A percentile compares a stretch with the other conserved stretches of the same genome.
phyloP scores from a whole-genome alignment of 2,888 invertebrate species.

The Leucophora obtusa region DNA sequence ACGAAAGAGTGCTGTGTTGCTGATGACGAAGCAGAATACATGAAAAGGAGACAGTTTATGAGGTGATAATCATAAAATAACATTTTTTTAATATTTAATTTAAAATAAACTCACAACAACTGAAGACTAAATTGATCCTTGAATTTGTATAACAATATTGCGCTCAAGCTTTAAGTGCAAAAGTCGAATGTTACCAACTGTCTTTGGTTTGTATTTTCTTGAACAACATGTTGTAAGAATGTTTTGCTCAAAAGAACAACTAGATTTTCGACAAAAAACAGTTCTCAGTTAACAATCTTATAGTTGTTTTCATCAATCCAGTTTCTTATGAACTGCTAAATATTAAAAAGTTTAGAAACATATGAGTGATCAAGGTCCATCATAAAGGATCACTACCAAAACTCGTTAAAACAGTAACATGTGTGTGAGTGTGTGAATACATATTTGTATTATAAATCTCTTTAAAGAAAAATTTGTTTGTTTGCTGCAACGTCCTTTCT shows the following conservation, averaged over 20 bases:
- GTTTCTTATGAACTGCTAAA: neutral
- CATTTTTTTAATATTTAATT: constrained; percentile 18
- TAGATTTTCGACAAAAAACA: no score
- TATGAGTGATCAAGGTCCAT: constrained; percentile 44
- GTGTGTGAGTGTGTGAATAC: constrained; percentile 26
- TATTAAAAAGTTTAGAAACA: constrained; percentile 13
- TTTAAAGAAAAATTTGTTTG: neutral
- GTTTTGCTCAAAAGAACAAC: no score
- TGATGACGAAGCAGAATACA: neutral
- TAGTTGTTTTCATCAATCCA: no score
- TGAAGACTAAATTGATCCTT: neutral
- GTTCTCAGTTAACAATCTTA: no score
- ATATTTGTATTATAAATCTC: neutral
- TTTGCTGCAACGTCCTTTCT: constrained; percentile 12
- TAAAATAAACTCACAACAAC: neutral
- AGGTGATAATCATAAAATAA: constrained; percentile 23
- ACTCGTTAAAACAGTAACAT: constrained; percentile 25
- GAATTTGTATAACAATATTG: neutral
- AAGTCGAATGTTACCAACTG: no score
- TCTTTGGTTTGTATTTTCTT: no score
- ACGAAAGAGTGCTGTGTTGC: neutral
- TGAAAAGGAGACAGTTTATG: constrained; percentile 41
- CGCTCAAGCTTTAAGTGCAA: no score
- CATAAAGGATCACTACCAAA: constrained; percentile 1
- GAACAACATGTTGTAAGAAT: no score